Percentiles rank a stretch among this genome's conserved stretches.
Conservation (phyloP, 2,888 invertebrate genomes). For the Drosophila kambysellisi region DNA sequence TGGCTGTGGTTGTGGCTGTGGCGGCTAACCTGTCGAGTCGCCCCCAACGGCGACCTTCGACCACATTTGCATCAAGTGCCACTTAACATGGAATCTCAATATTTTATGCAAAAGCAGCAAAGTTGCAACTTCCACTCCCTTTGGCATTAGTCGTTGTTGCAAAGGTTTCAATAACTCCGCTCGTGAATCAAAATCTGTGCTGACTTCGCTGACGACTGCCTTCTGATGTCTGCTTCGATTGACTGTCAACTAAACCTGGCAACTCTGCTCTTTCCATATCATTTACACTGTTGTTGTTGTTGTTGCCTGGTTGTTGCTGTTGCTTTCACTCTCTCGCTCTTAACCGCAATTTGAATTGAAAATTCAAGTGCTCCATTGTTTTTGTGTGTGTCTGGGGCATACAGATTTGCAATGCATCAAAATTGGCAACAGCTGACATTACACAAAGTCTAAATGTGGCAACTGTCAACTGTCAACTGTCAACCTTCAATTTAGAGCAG, state of each 20-base stretch:
- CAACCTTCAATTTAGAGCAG: background rate
- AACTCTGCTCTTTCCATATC: slow-evolving; percentile 32
- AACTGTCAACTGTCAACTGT: slow-evolving; percentile 25
- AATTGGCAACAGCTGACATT: slow-evolving; percentile 25
- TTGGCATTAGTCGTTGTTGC: slow-evolving; percentile 9
- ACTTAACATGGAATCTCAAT: slow-evolving; percentile 83
- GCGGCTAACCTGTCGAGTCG: slow-evolving; percentile 36
- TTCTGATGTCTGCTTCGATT: slow-evolving; percentile 42
- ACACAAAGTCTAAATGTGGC: slow-evolving; percentile 13
- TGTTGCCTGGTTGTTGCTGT: background rate
- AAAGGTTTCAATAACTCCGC: slow-evolving; percentile 51
- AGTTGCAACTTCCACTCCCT: slow-evolving; percentile 38
- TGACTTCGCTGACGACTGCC: slow-evolving; percentile 27
- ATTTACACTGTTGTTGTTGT: slow-evolving; percentile 28
- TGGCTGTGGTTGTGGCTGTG: background rate
- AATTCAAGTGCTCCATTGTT: slow-evolving; percentile 27
- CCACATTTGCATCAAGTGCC: slow-evolving; percentile 83
- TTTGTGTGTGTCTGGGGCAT: slow-evolving; percentile 14
- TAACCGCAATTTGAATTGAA: slow-evolving; percentile 32
- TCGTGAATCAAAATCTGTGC: slow-evolving; percentile 53
- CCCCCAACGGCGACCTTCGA: slow-evolving; percentile 52
- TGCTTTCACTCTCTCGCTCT: background rate
- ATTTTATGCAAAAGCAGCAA: slow-evolving; percentile 80
- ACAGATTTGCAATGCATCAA: slow-evolving; percentile 32
- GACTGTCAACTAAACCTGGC: slow-evolving; percentile 61